phyloP scores from a whole-genome alignment of 2,888 invertebrate genomes.

The Acutogordius australiensis region DNA sequence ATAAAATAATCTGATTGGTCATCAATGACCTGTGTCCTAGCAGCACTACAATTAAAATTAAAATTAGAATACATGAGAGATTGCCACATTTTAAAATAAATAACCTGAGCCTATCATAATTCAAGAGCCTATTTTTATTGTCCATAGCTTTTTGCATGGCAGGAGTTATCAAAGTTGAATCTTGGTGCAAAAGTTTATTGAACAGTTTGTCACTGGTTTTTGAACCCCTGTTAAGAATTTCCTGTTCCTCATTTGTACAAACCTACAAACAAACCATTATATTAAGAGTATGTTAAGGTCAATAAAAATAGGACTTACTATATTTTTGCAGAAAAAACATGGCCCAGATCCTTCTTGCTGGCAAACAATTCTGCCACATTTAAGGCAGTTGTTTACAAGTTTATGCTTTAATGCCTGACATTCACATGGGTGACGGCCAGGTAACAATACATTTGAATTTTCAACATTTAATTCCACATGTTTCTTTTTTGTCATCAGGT shows the following conservation, averaged over 20 bases:
- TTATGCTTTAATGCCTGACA: conserved; percentile 69
- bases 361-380: conserved; percentile 77
- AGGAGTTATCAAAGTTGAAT: conserved; percentile 15
- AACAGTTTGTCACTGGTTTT: conserved; percentile 37
- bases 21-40: conserved; percentile 47
- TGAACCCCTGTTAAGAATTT: conserved; percentile 34
- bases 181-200: conserved; percentile 34
- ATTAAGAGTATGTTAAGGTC: conserved; percentile 15
- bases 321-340: conserved; percentile 58
- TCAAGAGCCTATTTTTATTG: conserved; percentile 47
- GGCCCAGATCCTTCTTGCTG: conserved; percentile 83
- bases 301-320: conserved; percentile 32
- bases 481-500: conserved; percentile 7
- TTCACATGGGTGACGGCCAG: conserved; percentile 52
- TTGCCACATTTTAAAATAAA: background rate
- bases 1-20: conserved; percentile 70
- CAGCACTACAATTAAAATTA: conserved; percentile 29
- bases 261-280: too few species aligned
- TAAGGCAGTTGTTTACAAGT: conserved; percentile 62
- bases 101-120: conserved; percentile 50
- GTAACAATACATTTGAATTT: conserved; percentile 11
- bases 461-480: background rate
- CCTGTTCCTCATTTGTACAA: conserved; percentile 36
- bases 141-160: conserved; percentile 39
- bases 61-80: background rate